Evolutionary conservation across 2,888 invertebrate species (phyloP), one percentile per base, ranked within the genome.

Genomic region (Ceriagrion tenellum): DNA sequence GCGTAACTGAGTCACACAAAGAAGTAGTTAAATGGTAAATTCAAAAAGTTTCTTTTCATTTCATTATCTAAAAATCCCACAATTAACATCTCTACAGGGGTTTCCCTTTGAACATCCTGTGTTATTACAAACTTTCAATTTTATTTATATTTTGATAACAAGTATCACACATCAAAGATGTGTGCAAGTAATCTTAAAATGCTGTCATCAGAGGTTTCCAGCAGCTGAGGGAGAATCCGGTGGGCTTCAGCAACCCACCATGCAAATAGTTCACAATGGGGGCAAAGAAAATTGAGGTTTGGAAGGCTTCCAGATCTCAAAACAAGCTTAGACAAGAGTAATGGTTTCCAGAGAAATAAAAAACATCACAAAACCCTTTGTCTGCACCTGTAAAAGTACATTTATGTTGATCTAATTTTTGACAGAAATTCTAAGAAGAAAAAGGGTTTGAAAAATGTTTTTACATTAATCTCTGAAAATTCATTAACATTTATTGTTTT

Each of bases 361-460:
- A 93, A 93, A 69, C 69, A 93, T 93, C 47, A 93, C 26, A 69
- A 81, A 93, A 93, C 93, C 93, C 93, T 93, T 93, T 93, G n/a
- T 47, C 93, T 93, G 74, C 47, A 93, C 35, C n/a, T 12, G 20
- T 13, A 81, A 81, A 69, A 81, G 81, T 35, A 93, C 18, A 20
- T 55, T 89, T 26, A 40, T 20, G n/a, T 55, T 91, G 10, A 93
- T 47, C 93, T 69, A 93, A 74, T 26, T 81, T 81, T 81, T 74
- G 93, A 93, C 47, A 93, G 69, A 63, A 91, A 91, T 55, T 74
- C 47, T 69, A 69, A 40, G 47, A 26, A 93, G 63, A 69, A 63
- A 91, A 93, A 93, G 93, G 69, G 69, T 93, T 89, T 93, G 69
- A 93, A 74, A 47, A 93, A 93, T 93, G 69, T 69, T 93, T 93